Evolutionary conservation across 2,888 invertebrate genomes (phyloP).

Genomic region (Drosophila putrida): DNA sequence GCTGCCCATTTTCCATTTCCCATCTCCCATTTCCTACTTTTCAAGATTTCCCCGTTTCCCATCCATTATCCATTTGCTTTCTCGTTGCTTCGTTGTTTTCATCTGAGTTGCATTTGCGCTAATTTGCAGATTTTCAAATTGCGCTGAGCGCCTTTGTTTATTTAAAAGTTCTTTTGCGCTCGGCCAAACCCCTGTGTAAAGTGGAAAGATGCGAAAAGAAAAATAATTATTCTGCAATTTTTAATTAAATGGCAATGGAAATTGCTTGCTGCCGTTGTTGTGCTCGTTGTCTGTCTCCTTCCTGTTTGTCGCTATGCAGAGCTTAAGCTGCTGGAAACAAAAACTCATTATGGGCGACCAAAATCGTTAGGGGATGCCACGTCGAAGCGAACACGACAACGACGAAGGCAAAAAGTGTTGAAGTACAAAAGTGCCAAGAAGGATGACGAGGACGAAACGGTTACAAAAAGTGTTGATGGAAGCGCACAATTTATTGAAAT

Average conservation of each 20-base stretch:
- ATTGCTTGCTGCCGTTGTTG: constrained; percentile 56
- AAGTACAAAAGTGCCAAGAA: constrained; percentile 40
- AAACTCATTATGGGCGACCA: constrained; percentile 78
- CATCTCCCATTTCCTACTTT: not conserved
- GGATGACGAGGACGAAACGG: constrained; percentile 35
- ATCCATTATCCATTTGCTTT: constrained; percentile 27
- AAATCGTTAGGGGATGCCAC: constrained; percentile 61
- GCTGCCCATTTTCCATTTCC: constrained; percentile 18
- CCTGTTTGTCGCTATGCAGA: constrained; percentile 47
- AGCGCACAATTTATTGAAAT: constrained; percentile 73
- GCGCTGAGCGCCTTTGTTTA: constrained; percentile 66
- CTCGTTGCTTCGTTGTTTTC: constrained; percentile 25
- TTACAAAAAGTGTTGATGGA: constrained; percentile 55
- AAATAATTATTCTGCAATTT: constrained; percentile 82
- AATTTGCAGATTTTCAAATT: constrained; percentile 76
- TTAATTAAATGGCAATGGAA: constrained; percentile 79
- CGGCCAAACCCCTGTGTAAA: constrained; percentile 28
- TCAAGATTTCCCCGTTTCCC: constrained; percentile 21
- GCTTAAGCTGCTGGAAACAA: constrained; percentile 78
- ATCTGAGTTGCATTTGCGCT: constrained; percentile 63
- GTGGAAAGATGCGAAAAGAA: constrained; percentile 61
- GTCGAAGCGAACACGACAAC: constrained; percentile 14
- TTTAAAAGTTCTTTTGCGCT: constrained; percentile 55
- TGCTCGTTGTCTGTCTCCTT: constrained; percentile 21
- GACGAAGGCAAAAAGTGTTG: constrained; percentile 37